Evolutionary conservation across 2,113 vertebrate genomes (phyloP).

Genomic region (Pagrus major): DNA sequence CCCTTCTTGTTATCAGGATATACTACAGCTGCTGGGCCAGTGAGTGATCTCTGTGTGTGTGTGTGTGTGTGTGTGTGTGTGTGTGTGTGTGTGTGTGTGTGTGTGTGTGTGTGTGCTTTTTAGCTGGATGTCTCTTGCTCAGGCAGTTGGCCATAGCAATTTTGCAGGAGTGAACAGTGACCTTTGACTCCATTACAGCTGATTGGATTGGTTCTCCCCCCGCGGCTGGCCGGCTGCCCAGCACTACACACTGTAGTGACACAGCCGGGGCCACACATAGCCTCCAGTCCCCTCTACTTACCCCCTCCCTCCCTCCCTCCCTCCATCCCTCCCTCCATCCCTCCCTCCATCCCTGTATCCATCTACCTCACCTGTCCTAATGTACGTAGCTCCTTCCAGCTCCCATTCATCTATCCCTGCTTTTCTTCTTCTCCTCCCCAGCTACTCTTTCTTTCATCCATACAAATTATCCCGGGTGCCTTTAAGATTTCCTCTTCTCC

Average conservation of each 20-base stretch:
- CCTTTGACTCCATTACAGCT: constrained; percentile 81
- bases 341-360: constrained; percentile 7
- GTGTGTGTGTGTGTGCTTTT: constrained; percentile 35
- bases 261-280: constrained; percentile 36
- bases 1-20: constrained; percentile 55
- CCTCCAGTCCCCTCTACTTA: constrained; percentile 8
- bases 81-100: constrained; percentile 36
- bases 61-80: constrained; percentile 40
- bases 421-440: background rate
- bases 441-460: background rate
- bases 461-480: constrained; percentile 31
- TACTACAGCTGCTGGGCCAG: constrained; percentile 40
- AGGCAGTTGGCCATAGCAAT: constrained; percentile 60
- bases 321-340: background rate
- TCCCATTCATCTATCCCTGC: constrained; percentile 35
- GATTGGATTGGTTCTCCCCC: constrained; percentile 76
- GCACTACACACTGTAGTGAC: constrained; percentile 42
- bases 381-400: background rate
- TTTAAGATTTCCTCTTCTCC: background rate
- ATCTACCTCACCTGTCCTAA: constrained; percentile 19
- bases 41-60: constrained; percentile 39
- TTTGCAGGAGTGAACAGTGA: constrained; percentile 77
- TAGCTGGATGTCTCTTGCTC: constrained; percentile 53
- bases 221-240: constrained; percentile 58
- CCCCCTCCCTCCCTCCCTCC: background rate